Evolutionary conservation across 2,797 vertebrate species (phyloP), one percentile per base, ranked within the genome.

Genomic region (Ctenosaura bakeri): DNA sequence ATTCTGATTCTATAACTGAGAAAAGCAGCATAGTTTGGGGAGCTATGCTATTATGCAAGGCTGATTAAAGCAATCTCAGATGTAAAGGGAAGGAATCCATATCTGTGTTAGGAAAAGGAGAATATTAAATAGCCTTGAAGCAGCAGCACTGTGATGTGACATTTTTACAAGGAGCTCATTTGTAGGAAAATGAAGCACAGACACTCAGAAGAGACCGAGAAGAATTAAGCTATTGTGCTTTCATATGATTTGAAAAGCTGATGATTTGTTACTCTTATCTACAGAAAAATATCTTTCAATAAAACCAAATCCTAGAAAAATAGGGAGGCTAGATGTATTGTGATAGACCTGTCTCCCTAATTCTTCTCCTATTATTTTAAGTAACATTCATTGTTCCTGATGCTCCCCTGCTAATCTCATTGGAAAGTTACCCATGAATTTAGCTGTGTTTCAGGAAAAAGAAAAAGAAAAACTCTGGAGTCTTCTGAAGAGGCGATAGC

Each of bases 111-210:
- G 92, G 90, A 94, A 93, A 95, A 95, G 50, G 85, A 76, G 79
- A 92, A 88, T 94, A 93, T 93, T 91, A 95, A 95, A 86, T 86
- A 92, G 83, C 35, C 88, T 92, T 87, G 89, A 86, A 96, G 84
- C 77, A 92, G 85, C 77, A 91, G 56, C 0, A 0, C 76, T 90
- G 85, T 59, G 86, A 69, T 92, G 66, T 94, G 93, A 85, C 35
- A 91, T 94, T 94, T 94, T 92, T 92, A 93, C 88, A 94, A 92
- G 94, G 86, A 92, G 90, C 86, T 95, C 54, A 91, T 91, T 92
- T 94, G 90, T 91, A 93, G 92, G 89, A 92, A 95, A 91, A 92
- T 78, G 90, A 96, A 94, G 86, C 89, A 90, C 85, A 89, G 84
- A 86, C 90, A 87, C 24, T 90, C 89, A 66, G 90, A 94, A 94